Percentiles rank a stretch among this genome's conserved stretches.
Evolutionary conservation across 2,797 vertebrate genomes (phyloP).

Genomic region (Catamblyrhynchus diadema): DNA sequence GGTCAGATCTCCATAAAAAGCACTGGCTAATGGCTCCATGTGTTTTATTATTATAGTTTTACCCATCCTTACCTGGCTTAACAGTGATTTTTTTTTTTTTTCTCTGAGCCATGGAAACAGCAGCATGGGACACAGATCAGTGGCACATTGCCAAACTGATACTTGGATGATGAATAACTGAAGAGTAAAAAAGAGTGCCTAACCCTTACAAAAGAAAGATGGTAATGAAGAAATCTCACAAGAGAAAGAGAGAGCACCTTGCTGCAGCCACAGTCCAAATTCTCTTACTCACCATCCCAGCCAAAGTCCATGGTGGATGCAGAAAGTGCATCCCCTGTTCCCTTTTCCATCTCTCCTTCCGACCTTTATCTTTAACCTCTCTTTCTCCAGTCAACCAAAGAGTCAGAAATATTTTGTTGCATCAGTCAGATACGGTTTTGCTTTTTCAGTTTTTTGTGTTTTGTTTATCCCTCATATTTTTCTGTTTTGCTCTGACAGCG

Average conservation of each 20-base stretch:
- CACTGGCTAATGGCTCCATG: neutral
- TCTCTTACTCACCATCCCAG: neutral
- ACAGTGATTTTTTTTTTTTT: neutral
- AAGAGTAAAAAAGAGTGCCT: neutral
- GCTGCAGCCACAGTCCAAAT: neutral
- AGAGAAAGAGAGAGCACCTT: neutral
- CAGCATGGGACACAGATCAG: neutral
- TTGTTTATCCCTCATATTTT: neutral
- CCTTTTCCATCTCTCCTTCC: neutral
- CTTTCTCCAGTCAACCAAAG: neutral
- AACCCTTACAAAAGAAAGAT: neutral
- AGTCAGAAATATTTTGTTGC: neutral
- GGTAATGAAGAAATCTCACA: neutral
- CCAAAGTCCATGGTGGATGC: neutral
- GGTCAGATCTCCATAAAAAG: neutral
- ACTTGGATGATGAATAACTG: neutral
- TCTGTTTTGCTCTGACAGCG: neutral
- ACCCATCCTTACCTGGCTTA: neutral
- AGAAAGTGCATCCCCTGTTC: neutral
- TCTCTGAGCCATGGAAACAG: neutral
- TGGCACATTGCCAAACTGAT: neutral
- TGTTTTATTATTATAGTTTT: neutral
- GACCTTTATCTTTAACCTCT: neutral
- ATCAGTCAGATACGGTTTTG: neutral
- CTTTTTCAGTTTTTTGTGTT: neutral